Evolutionary conservation across 2,888 invertebrate species (phyloP), one percentile per base, ranked within the genome.

Genomic region (Eristalis pertinax): DNA sequence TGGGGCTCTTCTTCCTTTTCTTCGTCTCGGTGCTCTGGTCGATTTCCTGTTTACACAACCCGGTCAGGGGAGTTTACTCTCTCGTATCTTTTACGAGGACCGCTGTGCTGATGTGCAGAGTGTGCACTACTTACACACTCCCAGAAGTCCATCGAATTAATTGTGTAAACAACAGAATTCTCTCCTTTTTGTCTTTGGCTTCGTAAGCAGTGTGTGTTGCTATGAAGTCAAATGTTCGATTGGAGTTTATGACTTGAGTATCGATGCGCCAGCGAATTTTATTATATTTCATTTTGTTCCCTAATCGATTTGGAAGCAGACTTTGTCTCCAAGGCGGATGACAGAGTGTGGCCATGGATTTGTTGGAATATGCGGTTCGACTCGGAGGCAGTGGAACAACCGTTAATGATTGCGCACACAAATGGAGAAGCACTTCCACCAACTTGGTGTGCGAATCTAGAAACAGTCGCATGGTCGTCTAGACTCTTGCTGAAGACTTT

Each of bases 1-100:
- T 5, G 10, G 7, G 32, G 7, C 32, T 67, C 58, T 60, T 68
- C 69, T 60, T 38, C 63, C 19, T 63, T 38, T 62, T 43, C 29
- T 0, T 32, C 32, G 32, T 10, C 32, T 24, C 60, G 65, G 70
- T 72, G 70, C 81, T 83, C 74, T 78, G 74, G 43, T 63, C 58
- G 79, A 87, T 75, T 87, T 87, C 86, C 86, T 87, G 86, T 87
- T 87, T 87, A 87, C 72, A 78, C 77, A 83, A 79, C 75, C 74
- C 79, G 83, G 75, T 76, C 83, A 83, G 83, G 63, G 63, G 64
- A 70, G 83, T 75, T 80, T 84, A 72, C 74, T 72, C 41, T 67
- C 75, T 75, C 4, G 60, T 60, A 24, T 72, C 50, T 68, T 75
- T 75, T 72, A 84, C 58, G 81, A 84, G 81, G 63, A 64, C 74